phyloP scores from a whole-genome alignment of 2,888 invertebrate species.

The Spialia ferax region DNA sequence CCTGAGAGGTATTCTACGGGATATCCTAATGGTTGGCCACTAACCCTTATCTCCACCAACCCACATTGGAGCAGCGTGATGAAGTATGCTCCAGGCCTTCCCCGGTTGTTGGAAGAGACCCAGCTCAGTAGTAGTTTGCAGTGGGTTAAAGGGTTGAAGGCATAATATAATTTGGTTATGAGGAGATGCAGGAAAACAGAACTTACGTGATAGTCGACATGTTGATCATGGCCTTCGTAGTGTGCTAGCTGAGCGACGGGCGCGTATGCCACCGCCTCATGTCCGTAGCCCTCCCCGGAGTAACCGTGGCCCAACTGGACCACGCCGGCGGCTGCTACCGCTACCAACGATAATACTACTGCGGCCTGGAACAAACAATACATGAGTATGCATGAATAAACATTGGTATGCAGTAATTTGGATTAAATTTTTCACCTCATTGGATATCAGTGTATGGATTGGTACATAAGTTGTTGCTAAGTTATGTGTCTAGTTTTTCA shows the following conservation, averaged over 20 bases:
- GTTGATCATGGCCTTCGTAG: conserved; percentile 76
- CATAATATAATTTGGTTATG: too few species aligned
- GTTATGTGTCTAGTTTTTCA: too few species aligned
- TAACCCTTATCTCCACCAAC: too few species aligned
- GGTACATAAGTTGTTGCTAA: not conserved
- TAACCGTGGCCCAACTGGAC: conserved; percentile 66
- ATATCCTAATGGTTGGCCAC: too few species aligned
- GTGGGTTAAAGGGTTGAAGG: too few species aligned
- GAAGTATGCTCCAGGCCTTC: too few species aligned
- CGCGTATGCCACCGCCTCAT: conserved; percentile 73
- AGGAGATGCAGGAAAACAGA: not conserved
- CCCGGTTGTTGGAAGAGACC: too few species aligned
- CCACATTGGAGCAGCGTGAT: too few species aligned
- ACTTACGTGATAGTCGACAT: conserved; percentile 81
- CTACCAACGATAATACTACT: conserved; percentile 75
- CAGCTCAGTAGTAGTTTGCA: too few species aligned
- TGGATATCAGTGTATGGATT: not conserved
- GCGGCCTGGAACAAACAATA: conserved; percentile 72
- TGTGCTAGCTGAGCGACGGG: conserved; percentile 64
- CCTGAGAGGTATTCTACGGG: too few species aligned
- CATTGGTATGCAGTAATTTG: not conserved
- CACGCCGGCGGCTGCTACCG: conserved; percentile 75
- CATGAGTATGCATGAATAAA: too few species aligned
- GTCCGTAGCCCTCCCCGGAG: conserved; percentile 72
- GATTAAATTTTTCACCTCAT: not conserved